These are phyloP conservation scores for Olivierus martensii DNA, from an alignment of 1,140 invertebrate genomes.

Conservation along the genomic window DNA sequence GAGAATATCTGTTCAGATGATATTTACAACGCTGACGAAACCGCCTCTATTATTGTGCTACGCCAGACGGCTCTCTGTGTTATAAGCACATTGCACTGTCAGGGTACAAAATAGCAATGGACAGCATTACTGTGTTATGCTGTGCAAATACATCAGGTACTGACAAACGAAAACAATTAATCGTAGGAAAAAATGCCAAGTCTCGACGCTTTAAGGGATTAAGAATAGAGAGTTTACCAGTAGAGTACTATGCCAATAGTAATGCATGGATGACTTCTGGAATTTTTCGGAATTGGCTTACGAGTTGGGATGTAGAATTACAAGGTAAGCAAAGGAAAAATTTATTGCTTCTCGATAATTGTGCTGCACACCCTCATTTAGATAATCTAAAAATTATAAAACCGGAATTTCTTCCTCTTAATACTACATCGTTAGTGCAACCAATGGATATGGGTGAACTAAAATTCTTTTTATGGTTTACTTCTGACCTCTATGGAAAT, in stretches of 20 bases:
- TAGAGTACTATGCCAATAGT: conserved; percentile 17
- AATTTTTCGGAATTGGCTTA: conserved; percentile 21
- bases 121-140: conserved; percentile 2
- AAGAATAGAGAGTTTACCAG: conserved; percentile 13
- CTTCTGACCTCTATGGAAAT: too few relatives aligned
- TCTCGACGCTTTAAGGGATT: conserved; percentile 3
- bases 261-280: conserved; percentile 21
- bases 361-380: conserved; percentile 16
- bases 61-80: conserved; percentile 1
- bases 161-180: not conserved
- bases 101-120: not conserved
- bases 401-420: conserved; percentile 18
- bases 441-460: too few relatives aligned
- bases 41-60: conserved; percentile 4
- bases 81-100: not conserved
- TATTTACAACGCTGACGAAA: conserved; percentile 10
- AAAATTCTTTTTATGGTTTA: too few relatives aligned
- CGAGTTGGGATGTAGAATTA: conserved; percentile 12
- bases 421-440: conserved; percentile 13
- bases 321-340: conserved; percentile 7
- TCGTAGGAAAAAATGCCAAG: conserved; percentile 7
- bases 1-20: conserved; percentile 3
- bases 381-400: conserved; percentile 12
- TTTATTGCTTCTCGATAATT: conserved; percentile 22
- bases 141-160: conserved; percentile 9